Conservation (phyloP, 2,113 vertebrate species). For the Crypturellus undulatus region DNA sequence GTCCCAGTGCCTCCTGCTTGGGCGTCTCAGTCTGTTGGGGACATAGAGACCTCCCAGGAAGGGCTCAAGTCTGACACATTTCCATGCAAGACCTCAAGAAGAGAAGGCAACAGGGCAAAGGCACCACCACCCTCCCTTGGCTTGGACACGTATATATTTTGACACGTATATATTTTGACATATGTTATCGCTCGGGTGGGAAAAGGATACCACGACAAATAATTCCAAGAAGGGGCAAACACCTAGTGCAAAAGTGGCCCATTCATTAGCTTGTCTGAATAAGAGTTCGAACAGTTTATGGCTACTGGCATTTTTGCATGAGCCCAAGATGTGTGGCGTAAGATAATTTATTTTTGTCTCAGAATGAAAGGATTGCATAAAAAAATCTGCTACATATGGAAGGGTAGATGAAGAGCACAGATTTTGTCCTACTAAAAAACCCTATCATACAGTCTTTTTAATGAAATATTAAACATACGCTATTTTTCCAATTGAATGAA, state of each 20-base stretch:
- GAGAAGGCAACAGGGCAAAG: neutral
- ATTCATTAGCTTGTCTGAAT: neutral
- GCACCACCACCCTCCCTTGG: no score
- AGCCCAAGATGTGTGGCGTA: neutral
- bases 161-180: neutral
- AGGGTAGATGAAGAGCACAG: neutral
- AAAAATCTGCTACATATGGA: neutral
- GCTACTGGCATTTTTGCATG: neutral
- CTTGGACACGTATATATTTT: no score
- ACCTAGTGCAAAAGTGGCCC: neutral
- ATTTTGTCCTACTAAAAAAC: neutral
- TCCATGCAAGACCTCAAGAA: neutral
- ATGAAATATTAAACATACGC: conserved; percentile 13
- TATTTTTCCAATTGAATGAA: neutral
- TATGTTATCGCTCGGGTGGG: neutral
- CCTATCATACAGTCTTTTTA: neutral
- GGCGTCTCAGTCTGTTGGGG: neutral
- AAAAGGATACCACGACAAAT: neutral
- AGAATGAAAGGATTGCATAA: neutral
- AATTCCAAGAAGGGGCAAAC: neutral
- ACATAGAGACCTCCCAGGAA: neutral
- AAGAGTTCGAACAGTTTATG: neutral
- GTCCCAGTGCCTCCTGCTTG: neutral
- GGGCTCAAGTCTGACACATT: neutral
- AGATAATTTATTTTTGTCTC: neutral